Evolutionary conservation across 2,888 invertebrate genomes (phyloP).

Genomic region (Napeogenes inachia): DNA sequence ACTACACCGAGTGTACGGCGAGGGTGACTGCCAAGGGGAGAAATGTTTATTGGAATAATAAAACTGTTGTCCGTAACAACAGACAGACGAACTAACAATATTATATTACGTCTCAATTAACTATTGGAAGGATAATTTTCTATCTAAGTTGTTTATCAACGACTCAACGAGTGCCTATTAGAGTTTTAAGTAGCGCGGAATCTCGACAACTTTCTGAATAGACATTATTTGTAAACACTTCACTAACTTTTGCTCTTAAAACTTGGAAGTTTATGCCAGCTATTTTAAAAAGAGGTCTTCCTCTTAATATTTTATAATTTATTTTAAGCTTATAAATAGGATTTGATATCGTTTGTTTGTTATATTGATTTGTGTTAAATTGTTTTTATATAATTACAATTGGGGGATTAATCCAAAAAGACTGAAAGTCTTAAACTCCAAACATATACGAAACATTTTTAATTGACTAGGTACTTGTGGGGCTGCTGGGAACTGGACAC

Average conservation of each 20-base stretch:
- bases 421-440: too few relatives aligned
- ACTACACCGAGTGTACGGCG: slow-evolving; percentile 17
- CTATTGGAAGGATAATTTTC: not conserved
- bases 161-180: not conserved
- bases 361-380: too few relatives aligned
- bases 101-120: slow-evolving; percentile 10
- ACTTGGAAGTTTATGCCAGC: too few relatives aligned
- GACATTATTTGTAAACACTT: slow-evolving; percentile 5
- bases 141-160: not conserved
- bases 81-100: slow-evolving; percentile 24
- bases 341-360: too few relatives aligned
- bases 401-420: too few relatives aligned
- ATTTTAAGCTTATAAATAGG: too few relatives aligned
- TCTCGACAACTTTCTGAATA: not conserved
- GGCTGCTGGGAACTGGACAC: not conserved
- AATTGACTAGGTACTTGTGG: slow-evolving; percentile 1
- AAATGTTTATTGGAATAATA: slow-evolving; percentile 57
- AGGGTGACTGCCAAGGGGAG: slow-evolving; percentile 52
- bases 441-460: not conserved
- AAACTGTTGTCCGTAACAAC: slow-evolving; percentile 53
- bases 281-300: too few relatives aligned
- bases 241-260: not conserved
- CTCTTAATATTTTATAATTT: too few relatives aligned
- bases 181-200: not conserved
- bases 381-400: too few relatives aligned